Evolutionary conservation across 1,140 invertebrate genomes (phyloP).

Genomic region (Drosophila tsacasi): DNA sequence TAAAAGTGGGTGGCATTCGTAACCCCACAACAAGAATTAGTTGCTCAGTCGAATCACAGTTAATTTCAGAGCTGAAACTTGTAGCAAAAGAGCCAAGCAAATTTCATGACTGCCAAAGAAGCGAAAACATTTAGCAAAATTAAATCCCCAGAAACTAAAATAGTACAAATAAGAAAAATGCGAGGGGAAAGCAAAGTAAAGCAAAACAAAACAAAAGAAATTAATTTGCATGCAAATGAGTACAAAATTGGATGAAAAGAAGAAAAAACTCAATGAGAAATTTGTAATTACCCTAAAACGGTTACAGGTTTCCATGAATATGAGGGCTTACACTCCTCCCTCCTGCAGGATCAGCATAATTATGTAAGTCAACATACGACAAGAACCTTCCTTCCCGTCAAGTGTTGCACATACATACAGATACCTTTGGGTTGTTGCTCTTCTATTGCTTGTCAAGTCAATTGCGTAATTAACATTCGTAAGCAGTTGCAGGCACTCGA

Average conservation of each 20-base stretch:
- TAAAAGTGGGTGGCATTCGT: constrained; percentile 12
- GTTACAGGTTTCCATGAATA: constrained; percentile 9
- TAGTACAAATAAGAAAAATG: constrained; percentile 45
- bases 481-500: constrained; percentile 26
- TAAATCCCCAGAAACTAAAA: constrained; percentile 58
- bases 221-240: constrained; percentile 70
- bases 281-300: constrained; percentile 31
- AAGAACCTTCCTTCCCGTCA: background rate
- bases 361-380: constrained; percentile 34
- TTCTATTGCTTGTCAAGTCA: constrained; percentile 67
- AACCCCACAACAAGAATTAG: constrained; percentile 9
- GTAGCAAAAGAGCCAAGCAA: background rate
- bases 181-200: background rate
- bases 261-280: constrained; percentile 22
- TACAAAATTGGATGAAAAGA: constrained; percentile 27
- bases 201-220: constrained; percentile 55
- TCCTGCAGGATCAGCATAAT: constrained; percentile 33
- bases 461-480: constrained; percentile 78
- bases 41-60: constrained; percentile 12
- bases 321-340: background rate
- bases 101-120: constrained; percentile 8
- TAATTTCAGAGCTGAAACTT: constrained; percentile 8
- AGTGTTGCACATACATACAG: constrained; percentile 22
- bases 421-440: constrained; percentile 32
- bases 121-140: constrained; percentile 52